phyloP scores from a whole-genome alignment of 1,140 invertebrate species.

The Ceratina australensis region DNA sequence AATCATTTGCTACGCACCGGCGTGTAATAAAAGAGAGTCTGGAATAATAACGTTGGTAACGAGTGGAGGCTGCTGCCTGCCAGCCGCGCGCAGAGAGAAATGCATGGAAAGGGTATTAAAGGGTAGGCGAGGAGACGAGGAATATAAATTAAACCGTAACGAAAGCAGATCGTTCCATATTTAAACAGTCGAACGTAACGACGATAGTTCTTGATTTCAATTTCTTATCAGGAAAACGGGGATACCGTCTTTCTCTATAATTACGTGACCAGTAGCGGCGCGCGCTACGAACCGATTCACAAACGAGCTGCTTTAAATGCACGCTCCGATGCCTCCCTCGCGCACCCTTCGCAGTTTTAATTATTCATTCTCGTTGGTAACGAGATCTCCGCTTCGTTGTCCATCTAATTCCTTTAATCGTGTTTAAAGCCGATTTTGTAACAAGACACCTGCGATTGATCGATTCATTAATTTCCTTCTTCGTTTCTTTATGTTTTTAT shows the following conservation, averaged over 20 bases:
- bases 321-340: not conserved
- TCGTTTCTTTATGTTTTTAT: not conserved
- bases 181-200: not conserved
- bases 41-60: not conserved
- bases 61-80: no score
- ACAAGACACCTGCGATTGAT: not conserved
- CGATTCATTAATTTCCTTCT: not conserved
- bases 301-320: constrained; percentile 25
- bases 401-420: constrained; percentile 20
- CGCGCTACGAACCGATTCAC: no score
- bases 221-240: not conserved
- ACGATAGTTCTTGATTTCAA: not conserved
- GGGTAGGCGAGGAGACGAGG: not conserved
- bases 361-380: constrained; percentile 17
- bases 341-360: constrained; percentile 12
- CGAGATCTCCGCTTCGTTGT: not conserved
- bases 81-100: no score
- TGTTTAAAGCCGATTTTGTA: not conserved
- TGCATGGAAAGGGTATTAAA: not conserved
- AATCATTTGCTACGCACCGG: not conserved
- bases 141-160: not conserved
- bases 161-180: not conserved
- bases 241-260: constrained; percentile 4
- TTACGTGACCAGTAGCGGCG: not conserved
- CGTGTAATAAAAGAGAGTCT: not conserved